Percentiles rank a stretch among this genome's conserved stretches.
Evolutionary conservation across 2,888 invertebrate genomes (phyloP).

Genomic region (Caenorhabditis sp.): DNA sequence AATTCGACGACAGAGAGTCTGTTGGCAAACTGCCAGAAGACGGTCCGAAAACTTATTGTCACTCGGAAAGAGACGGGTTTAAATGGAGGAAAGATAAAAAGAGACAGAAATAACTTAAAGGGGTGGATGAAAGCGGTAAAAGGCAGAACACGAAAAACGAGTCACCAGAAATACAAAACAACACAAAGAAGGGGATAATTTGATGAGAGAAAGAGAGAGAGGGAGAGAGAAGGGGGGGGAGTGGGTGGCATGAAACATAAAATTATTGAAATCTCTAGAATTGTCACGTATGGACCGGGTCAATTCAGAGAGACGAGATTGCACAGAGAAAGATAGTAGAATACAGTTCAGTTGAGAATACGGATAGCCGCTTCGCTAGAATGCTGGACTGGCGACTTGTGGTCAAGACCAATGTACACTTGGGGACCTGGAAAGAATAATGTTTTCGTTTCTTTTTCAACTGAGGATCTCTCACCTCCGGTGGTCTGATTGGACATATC

Average conservation of each 20-base stretch:
- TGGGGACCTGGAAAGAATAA: constrained; percentile 44
- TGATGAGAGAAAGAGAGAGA: constrained; percentile 2
- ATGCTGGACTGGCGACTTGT: constrained; percentile 56
- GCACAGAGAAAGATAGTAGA: constrained; percentile 22
- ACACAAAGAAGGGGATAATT: constrained; percentile 8
- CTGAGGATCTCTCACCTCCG: constrained; percentile 37
- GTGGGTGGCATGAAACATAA: background rate
- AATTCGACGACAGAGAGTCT: background rate
- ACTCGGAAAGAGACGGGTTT: constrained; percentile 10
- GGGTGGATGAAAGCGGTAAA: background rate
- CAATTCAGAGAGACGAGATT: constrained; percentile 27
- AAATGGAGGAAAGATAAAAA: constrained; percentile 18
- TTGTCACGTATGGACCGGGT: constrained; percentile 11
- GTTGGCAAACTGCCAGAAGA: background rate
- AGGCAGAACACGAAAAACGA: constrained; percentile 9
- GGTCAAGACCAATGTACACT: constrained; percentile 65
- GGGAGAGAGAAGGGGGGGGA: background rate
- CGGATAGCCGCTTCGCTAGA: constrained; percentile 61
- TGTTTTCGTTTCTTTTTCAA: background rate
- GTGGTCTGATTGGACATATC: constrained; percentile 60
- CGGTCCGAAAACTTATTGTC: background rate
- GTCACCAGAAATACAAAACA: constrained; percentile 7
- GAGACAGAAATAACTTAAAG: constrained; percentile 25
- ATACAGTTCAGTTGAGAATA: constrained; percentile 49
- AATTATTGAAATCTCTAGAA: constrained; percentile 10